phyloP scores from a whole-genome alignment of 2,888 invertebrate genomes.

The Andricus quercusramuli region DNA sequence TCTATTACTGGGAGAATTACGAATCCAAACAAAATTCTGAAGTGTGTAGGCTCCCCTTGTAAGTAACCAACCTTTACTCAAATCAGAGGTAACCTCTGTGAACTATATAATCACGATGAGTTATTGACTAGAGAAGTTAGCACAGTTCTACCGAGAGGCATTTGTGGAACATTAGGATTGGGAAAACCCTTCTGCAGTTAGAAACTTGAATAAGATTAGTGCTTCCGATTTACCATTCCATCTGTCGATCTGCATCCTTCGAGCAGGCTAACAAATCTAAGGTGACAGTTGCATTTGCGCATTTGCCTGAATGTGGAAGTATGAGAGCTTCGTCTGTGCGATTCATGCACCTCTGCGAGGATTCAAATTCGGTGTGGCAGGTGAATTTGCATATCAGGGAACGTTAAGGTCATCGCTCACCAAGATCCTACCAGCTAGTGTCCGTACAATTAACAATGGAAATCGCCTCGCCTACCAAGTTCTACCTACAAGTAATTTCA shows the following conservation, averaged over 20 bases:
- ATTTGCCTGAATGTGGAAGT: constrained; percentile 44
- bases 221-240: constrained; percentile 47
- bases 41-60: too few species aligned
- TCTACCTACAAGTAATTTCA: constrained; percentile 18
- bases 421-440: constrained; percentile 4
- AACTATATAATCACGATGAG: constrained; percentile 32
- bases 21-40: too few species aligned
- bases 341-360: constrained; percentile 13
- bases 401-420: constrained; percentile 50
- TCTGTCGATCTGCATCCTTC: constrained; percentile 49
- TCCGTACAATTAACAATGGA: constrained; percentile 48
- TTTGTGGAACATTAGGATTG: constrained; percentile 48
- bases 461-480: constrained; percentile 12
- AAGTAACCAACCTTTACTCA: not conserved
- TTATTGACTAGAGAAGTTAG: constrained; percentile 36
- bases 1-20: too few species aligned
- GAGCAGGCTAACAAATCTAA: constrained; percentile 17
- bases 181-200: constrained; percentile 52
- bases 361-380: constrained; percentile 43
- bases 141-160: constrained; percentile 48
- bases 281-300: constrained; percentile 47
- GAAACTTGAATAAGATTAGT: constrained; percentile 56
- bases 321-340: constrained; percentile 1
- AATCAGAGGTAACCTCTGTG: not conserved
- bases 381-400: constrained; percentile 52